phyloP scores from a whole-genome alignment of 1,140 invertebrate genomes.

The Procambarus clarkii region DNA sequence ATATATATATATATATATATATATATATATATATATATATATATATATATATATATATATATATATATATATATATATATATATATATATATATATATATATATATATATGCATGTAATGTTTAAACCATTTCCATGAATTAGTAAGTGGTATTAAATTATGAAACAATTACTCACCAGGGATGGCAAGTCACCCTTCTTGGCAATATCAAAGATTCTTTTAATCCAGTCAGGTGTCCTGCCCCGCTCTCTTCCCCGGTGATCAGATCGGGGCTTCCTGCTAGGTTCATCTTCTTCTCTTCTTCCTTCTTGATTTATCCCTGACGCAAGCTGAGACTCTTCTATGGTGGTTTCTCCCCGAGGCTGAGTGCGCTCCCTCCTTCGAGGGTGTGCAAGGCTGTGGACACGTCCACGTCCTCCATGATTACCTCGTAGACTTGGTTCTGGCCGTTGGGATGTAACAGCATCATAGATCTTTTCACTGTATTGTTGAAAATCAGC shows the following conservation, averaged over 20 bases:
- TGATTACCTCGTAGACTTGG: slow-evolving; percentile 19
- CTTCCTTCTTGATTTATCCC: slow-evolving; percentile 41
- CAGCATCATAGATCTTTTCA: slow-evolving; percentile 70
- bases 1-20: too few relatives aligned
- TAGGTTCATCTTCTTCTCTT: slow-evolving; percentile 42
- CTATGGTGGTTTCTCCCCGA: slow-evolving; percentile 15
- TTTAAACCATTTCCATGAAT: too few relatives aligned
- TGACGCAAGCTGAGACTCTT: slow-evolving; percentile 1
- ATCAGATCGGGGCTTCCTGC: slow-evolving; percentile 36
- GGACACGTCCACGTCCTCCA: slow-evolving; percentile 7
- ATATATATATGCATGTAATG: too few relatives aligned
- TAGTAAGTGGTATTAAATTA: too few relatives aligned
- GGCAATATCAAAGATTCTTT: slow-evolving; percentile 75
- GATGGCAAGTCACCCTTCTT: slow-evolving; percentile 75
- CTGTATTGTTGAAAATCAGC: slow-evolving; percentile 66
- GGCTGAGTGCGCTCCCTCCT: slow-evolving; percentile 39
- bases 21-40: too few relatives aligned
- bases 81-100: too few relatives aligned
- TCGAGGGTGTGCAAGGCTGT: slow-evolving; percentile 20
- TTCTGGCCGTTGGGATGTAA: slow-evolving; percentile 54
- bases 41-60: too few relatives aligned
- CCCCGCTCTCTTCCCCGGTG: slow-evolving; percentile 71
- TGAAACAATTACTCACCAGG: slow-evolving; percentile 73
- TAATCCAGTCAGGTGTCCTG: slow-evolving; percentile 77
- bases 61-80: too few relatives aligned